Evolutionary conservation across 2,797 vertebrate genomes (phyloP).

Genomic region (Lophius americanus): DNA sequence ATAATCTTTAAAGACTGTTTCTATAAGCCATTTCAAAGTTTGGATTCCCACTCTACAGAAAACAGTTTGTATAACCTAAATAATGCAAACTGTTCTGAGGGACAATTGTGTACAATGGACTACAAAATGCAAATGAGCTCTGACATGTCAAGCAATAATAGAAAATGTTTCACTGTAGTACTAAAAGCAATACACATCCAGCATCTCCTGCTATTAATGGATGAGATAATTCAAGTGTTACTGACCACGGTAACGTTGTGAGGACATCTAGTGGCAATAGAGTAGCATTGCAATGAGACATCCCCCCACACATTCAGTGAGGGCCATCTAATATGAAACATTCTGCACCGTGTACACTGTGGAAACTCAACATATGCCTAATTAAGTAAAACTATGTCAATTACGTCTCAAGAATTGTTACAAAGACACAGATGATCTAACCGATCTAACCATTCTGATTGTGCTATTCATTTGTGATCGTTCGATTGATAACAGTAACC

Average conservation of each 20-base stretch:
- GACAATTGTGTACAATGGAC: constrained; percentile 49
- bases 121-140: constrained; percentile 45
- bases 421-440: constrained; percentile 56
- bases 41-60: constrained; percentile 38
- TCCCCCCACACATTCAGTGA: constrained; percentile 36
- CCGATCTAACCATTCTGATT: constrained; percentile 68
- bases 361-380: constrained; percentile 38
- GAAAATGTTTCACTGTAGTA: constrained; percentile 24
- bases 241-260: constrained; percentile 21
- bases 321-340: constrained; percentile 38
- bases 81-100: constrained; percentile 31
- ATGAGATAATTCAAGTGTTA: constrained; percentile 15
- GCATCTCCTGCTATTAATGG: constrained; percentile 14
- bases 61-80: constrained; percentile 29
- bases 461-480: constrained; percentile 79
- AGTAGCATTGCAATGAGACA: constrained; percentile 25
- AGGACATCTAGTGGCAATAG: constrained; percentile 51
- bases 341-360: constrained; percentile 37
- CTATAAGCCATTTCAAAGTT: constrained; percentile 32
- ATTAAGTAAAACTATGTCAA: constrained; percentile 39
- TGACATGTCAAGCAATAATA: constrained; percentile 17
- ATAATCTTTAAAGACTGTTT: constrained; percentile 48
- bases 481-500: constrained; percentile 55
- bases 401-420: constrained; percentile 48
- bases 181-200: constrained; percentile 24